Percentiles rank a stretch among this genome's conserved stretches.
Conservation (phyloP, 2,888 invertebrate species). For the Troilus luridus region DNA sequence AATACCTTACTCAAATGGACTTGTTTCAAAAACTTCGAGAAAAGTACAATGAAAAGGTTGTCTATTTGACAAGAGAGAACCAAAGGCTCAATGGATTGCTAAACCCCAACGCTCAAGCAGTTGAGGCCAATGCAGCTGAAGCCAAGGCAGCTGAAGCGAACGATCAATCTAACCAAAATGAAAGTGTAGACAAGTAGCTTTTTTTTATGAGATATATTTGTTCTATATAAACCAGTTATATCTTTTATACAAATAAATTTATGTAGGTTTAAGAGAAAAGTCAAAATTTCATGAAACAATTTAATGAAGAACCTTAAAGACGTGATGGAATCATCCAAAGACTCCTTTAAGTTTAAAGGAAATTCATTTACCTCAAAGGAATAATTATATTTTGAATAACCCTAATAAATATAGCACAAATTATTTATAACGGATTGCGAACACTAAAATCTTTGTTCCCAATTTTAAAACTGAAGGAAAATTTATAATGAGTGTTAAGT, state of each 20-base stretch:
- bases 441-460: no score
- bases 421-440: no score
- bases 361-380: not conserved
- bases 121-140: not conserved
- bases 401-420: no score
- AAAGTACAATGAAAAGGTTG: constrained; percentile 79
- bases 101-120: not conserved
- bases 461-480: no score
- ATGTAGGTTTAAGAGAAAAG: not conserved
- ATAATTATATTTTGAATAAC: not conserved
- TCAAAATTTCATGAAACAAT: not conserved
- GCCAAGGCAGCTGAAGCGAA: not conserved
- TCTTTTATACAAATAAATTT: constrained; percentile 22
- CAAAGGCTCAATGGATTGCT: constrained; percentile 61
- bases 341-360: not conserved
- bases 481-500: no score
- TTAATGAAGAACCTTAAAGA: not conserved
- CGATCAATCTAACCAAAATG: constrained; percentile 30
- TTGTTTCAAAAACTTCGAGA: constrained; percentile 79
- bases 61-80: constrained; percentile 73
- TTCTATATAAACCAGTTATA: not conserved
- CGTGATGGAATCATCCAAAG: not conserved
- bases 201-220: constrained; percentile 19
- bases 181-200: constrained; percentile 52
- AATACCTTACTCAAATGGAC: constrained; percentile 83